A percentile compares a stretch with the other conserved stretches of the same genome.
Evolutionary conservation across 2,797 vertebrate species (phyloP).

Genomic region (Iguana delicatissima): DNA sequence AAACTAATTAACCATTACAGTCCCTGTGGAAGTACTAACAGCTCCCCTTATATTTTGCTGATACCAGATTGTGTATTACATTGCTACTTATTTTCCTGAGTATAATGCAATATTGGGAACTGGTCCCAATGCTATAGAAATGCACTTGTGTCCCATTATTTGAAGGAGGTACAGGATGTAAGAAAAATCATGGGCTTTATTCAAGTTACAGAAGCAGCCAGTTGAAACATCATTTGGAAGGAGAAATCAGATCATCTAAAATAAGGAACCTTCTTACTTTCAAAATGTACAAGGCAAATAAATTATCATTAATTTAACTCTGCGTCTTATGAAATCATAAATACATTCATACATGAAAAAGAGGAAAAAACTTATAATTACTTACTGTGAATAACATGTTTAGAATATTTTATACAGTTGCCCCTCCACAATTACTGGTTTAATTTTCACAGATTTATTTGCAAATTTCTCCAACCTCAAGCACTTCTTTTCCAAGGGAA

Average conservation of each 20-base stretch:
- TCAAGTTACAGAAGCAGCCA: neutral
- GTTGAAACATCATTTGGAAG: neutral
- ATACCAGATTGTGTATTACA: neutral
- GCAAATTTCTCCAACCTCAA: no score
- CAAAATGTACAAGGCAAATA: conserved; percentile 68
- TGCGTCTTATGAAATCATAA: conserved; percentile 67
- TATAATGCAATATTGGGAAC: neutral
- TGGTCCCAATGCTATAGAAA: neutral
- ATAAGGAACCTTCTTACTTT: conserved; percentile 64
- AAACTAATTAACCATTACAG: neutral
- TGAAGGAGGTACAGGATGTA: neutral
- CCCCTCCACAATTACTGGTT: no score
- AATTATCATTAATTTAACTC: conserved; percentile 52
- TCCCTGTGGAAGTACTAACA: neutral
- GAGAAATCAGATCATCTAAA: conserved; percentile 56
- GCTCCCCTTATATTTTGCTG: neutral
- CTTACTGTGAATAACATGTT: conserved; percentile 73
- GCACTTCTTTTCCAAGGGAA: no score
- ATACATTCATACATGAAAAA: conserved; percentile 72
- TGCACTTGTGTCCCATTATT: neutral
- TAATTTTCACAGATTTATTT: no score
- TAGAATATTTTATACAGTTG: conserved; percentile 53
- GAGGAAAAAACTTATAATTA: conserved; percentile 74
- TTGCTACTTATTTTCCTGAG: neutral
- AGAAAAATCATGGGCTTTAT: neutral